These are phyloP conservation scores for Falco peregrinus DNA, from an alignment of 2,797 vertebrate genomes.

Conservation along the genomic window DNA sequence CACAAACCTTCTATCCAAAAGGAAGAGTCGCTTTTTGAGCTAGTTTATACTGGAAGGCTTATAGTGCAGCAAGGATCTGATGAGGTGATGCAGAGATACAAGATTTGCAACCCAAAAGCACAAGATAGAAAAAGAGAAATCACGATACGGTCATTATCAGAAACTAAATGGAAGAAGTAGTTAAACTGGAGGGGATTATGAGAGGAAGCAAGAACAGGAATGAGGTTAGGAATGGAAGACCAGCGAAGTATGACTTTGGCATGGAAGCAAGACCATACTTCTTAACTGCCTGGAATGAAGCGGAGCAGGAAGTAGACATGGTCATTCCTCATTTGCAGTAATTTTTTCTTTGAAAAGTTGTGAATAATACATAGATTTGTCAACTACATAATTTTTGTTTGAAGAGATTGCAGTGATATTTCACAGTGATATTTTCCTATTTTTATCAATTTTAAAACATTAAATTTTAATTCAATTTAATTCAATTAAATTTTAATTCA, in stretches of 20 bases:
- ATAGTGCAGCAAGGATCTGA: neutral
- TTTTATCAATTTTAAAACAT: neutral
- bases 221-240: neutral
- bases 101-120: neutral
- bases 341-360: neutral
- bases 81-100: neutral
- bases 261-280: neutral
- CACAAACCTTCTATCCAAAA: neutral
- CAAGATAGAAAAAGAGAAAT: neutral
- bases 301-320: neutral
- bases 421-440: neutral
- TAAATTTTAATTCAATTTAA: neutral
- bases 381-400: neutral
- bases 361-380: neutral
- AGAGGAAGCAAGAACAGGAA: neutral
- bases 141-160: neutral
- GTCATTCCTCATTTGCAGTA: neutral
- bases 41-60: neutral
- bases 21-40: neutral
- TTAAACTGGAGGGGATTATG: neutral
- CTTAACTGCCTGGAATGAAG: neutral
- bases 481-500: neutral
- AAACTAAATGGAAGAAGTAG: neutral
- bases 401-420: neutral
- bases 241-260: neutral